Conservation (phyloP, 2,113 vertebrate species). For the Poecile atricapillus region DNA sequence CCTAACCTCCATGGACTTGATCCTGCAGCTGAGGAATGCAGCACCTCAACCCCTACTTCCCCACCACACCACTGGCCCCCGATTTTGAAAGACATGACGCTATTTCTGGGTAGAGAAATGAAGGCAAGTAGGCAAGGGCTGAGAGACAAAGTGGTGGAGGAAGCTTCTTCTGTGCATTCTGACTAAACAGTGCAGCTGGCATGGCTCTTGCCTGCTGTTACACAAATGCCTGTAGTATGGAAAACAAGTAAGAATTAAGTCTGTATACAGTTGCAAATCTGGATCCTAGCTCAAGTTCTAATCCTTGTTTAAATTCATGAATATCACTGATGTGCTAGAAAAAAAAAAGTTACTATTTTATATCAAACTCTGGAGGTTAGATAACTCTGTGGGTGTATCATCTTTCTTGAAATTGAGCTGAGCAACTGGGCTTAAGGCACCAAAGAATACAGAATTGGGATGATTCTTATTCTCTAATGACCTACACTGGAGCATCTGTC, state of each 20-base stretch:
- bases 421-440: not conserved
- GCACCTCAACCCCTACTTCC: not conserved
- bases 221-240: not conserved
- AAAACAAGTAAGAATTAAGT: not conserved
- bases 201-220: not conserved
- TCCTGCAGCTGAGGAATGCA: no score
- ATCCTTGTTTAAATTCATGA: not conserved
- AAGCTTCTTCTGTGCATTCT: not conserved
- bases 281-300: not conserved
- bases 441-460: not conserved
- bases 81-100: not conserved
- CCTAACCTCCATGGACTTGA: no score
- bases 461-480: not conserved
- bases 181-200: not conserved
- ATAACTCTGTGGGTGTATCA: fast-evolving
- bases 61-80: fast-evolving
- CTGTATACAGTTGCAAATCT: not conserved
- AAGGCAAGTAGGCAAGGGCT: not conserved
- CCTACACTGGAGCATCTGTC: not conserved
- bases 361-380: not conserved
- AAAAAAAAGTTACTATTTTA: not conserved
- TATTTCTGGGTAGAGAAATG: not conserved
- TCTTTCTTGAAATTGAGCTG: not conserved
- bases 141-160: not conserved
- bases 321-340: not conserved